Evolutionary conservation across 2,888 invertebrate species (phyloP).

Genomic region (Pterostichus madidus): DNA sequence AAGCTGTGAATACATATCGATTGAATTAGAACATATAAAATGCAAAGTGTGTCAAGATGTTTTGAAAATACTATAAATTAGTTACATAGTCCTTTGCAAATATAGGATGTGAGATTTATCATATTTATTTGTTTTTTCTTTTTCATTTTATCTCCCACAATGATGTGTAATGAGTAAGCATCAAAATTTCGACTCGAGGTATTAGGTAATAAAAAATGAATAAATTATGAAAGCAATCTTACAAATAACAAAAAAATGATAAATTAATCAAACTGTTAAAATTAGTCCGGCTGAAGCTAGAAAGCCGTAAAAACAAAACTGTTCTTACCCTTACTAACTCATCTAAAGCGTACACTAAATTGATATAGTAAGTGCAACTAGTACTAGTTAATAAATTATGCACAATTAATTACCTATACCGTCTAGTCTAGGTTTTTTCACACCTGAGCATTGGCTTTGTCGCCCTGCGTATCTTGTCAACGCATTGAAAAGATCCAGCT

Average conservation of each 20-base stretch:
- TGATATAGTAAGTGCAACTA: conserved; percentile 67
- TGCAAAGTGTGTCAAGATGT: no score
- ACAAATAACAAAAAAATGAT: no score
- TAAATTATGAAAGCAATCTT: neutral
- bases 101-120: neutral
- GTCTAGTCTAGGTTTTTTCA: conserved; percentile 77
- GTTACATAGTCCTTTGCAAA: no score
- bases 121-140: neutral
- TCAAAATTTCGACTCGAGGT: neutral
- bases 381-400: conserved; percentile 70
- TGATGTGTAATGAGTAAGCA: neutral
- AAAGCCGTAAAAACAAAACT: conserved; percentile 24
- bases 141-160: conserved; percentile 37
- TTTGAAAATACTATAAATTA: no score
- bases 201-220: conserved; percentile 18
- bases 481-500: conserved; percentile 88
- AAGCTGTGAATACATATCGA: no score
- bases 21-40: no score
- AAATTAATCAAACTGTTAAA: no score
- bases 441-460: conserved; percentile 79
- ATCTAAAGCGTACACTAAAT: conserved; percentile 28
- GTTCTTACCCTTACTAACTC: conserved; percentile 46
- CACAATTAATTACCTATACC: conserved; percentile 75
- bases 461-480: conserved; percentile 83
- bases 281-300: neutral